Conservation (phyloP, 2,888 invertebrate genomes). For the Harpalus rufipes region DNA sequence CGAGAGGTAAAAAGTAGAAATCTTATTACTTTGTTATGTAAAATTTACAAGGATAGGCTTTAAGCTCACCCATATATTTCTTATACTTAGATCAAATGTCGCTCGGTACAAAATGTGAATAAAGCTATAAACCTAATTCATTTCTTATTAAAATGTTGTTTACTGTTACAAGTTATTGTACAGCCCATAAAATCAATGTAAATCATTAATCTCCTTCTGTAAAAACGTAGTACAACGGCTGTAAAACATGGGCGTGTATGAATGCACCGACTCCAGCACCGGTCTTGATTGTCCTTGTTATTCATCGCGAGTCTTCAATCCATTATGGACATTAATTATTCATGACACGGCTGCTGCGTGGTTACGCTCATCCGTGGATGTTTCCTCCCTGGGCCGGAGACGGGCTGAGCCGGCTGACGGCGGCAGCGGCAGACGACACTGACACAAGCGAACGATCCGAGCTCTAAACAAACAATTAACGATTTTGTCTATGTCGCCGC, state of each 20-base stretch:
- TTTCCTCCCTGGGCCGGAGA: constrained; percentile 4
- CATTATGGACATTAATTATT: constrained; percentile 75
- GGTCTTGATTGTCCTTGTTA: constrained; percentile 63
- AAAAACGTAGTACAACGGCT: not conserved
- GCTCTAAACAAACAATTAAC: constrained; percentile 52
- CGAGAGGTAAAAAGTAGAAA: too few species aligned
- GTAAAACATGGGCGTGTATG: not conserved
- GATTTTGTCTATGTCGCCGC: constrained; percentile 32
- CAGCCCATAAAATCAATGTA: too few species aligned
- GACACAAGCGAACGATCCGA: constrained; percentile 5
- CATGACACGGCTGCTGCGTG: constrained; percentile 69
- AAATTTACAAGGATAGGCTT: too few species aligned
- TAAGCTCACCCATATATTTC: too few species aligned
- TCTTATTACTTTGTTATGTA: too few species aligned
- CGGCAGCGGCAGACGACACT: constrained; percentile 15
- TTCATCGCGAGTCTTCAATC: constrained; percentile 73
- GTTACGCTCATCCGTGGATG: constrained; percentile 46
- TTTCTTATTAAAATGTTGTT: too few species aligned
- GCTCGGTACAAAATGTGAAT: too few species aligned
- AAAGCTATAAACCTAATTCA: too few species aligned
- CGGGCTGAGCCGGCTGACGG: not conserved
- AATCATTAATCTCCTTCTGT: too few species aligned
- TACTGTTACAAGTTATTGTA: too few species aligned
- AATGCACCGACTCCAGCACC: constrained; percentile 7
- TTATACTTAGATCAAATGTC: too few species aligned